These are phyloP conservation scores for Pyralis farinalis DNA, from an alignment of 2,888 invertebrate species.

Conservation along the genomic window DNA sequence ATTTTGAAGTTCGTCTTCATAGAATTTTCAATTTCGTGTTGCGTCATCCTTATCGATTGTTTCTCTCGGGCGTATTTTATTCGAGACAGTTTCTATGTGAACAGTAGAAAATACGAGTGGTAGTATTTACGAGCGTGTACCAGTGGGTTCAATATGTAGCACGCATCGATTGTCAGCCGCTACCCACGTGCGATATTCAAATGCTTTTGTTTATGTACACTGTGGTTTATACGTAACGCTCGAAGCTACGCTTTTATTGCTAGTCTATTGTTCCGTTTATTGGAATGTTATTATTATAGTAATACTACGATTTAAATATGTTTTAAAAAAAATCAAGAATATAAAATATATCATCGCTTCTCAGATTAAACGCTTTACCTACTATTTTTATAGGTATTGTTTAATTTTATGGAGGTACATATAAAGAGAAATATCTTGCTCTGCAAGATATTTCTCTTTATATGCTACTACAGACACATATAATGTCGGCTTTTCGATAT, in stretches of 20 bases:
- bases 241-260: conserved; percentile 17
- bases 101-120: conserved; percentile 36
- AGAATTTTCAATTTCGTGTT: conserved; percentile 22
- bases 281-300: not conserved
- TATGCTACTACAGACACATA: no score
- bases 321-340: conserved; percentile 3
- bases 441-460: no score
- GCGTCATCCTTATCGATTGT: conserved; percentile 7
- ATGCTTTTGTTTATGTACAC: conserved; percentile 59
- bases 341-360: no score
- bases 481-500: no score
- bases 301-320: not conserved
- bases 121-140: conserved; percentile 53
- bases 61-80: conserved; percentile 20
- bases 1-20: conserved; percentile 3
- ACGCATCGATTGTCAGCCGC: conserved; percentile 49
- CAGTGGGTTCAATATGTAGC: conserved; percentile 51
- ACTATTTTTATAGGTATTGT: no score
- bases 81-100: conserved; percentile 29
- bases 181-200: conserved; percentile 66
- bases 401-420: no score
- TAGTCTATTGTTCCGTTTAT: not conserved
- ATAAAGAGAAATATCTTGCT: no score
- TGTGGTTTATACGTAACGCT: conserved; percentile 54
- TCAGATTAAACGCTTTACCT: no score